Evolutionary conservation across 2,888 invertebrate species (phyloP), one percentile per base, ranked within the genome.

Genomic region (Capitulum mitella): DNA sequence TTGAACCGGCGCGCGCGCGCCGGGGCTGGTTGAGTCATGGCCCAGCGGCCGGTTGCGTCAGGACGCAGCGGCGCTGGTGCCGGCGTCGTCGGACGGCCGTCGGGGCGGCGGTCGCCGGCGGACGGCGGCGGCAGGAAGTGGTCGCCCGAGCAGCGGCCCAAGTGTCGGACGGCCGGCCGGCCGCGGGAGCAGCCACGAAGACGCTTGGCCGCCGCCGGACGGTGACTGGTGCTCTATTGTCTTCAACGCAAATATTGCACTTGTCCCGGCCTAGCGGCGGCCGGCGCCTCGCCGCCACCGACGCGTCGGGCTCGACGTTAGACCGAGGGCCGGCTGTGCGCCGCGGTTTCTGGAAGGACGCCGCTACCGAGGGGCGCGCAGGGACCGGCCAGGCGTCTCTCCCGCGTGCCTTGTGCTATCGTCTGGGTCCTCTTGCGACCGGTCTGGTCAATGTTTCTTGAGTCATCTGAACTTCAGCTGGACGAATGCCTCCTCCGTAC

Each of bases 231-330:
- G 58, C 58, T 58, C 58, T 58, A 58, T 58, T 58, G 58, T 58
- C n/a, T 19, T 58, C 3, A n/a, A n/a, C 19, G 58, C 58, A 58
- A 58, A 58, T 58, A 58, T 58, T 58, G 58, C 58, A 58, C 58
- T 58, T 58, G 58, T 58, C 58, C 58, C 58, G 58, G 58, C 58
- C 58, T 58, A 58, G 58, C 29, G 58, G 58, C 58, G 58, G 58
- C 58, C 6, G 8, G n/a, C 51, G 19, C 16, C 3, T 3, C 51
- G 22, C 51, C 51, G 8, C n/a, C n/a, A n/a, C n/a, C n/a, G n/a
- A n/a, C n/a, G n/a, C n/a, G n/a, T n/a, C n/a, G n/a, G n/a, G n/a
- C n/a, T n/a, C n/a, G n/a, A n/a, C n/a, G n/a, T n/a, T n/a, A n/a
- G n/a, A n/a, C n/a, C n/a, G n/a, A n/a, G n/a, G n/a, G n/a, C n/a